Percentiles rank a stretch among this genome's conserved stretches.
These are phyloP conservation scores for Papilio polyxenes DNA, from an alignment of 1,140 invertebrate species.

Conservation along the genomic window DNA sequence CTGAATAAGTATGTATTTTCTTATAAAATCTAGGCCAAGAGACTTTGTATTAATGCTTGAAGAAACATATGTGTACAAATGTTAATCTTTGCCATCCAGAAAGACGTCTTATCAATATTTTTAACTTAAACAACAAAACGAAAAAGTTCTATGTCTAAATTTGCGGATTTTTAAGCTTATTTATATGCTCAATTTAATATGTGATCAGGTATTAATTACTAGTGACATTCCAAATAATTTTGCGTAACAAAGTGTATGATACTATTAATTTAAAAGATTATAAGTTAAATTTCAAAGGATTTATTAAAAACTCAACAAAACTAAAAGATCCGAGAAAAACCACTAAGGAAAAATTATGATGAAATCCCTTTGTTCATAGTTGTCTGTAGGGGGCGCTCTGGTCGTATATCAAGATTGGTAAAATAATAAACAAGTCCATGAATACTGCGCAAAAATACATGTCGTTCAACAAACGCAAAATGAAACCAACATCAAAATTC, in stretches of 20 bases:
- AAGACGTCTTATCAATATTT: neutral
- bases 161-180: neutral
- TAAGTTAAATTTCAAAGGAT: no score
- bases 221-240: neutral
- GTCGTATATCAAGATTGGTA: neutral
- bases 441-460: neutral
- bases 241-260: neutral
- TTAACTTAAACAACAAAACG: neutral
- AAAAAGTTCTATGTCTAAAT: neutral
- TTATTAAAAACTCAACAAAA: neutral
- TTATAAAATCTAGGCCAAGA: slow-evolving; percentile 15
- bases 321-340: neutral
- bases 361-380: neutral
- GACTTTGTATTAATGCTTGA: neutral
- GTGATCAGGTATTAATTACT: neutral
- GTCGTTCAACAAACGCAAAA: slow-evolving; percentile 16
- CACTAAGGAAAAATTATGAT: neutral
- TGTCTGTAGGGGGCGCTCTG: neutral
- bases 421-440: neutral
- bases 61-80: neutral
- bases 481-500: slow-evolving; percentile 9
- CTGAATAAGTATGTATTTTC: neutral
- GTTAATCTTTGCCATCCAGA: neutral
- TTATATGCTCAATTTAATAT: neutral
- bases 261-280: no score